Base-by-base conservation (phyloP, 1,140 invertebrate species). In the Platorchestia sp. region DNA sequence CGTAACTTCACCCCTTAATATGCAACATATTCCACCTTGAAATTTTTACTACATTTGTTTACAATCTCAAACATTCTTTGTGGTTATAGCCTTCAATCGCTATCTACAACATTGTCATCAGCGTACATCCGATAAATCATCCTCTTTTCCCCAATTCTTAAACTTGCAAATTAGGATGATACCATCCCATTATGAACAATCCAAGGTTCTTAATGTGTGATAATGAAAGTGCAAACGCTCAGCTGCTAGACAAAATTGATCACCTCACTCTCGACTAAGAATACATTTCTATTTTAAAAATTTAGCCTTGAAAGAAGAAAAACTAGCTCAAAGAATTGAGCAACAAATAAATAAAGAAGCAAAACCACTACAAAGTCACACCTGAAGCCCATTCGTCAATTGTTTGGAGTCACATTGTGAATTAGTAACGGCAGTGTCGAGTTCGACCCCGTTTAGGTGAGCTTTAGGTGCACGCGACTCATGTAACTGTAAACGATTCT, bases 401-500 rank as follows among this genome's bases (percentile, higher is more conserved):
- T 75, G 14, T 1, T 36, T 36, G 10, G 14, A 10, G 36, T 36
- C 27, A 36, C 59, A 51, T 51, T 51, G 47, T 19, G 19, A 10
- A 75, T 75, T 75, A 22, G 59, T 27, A 36, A 75, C 1, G 27
- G 59, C 7, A 36, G 59, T 75, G 59, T 75, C 59, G 59, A 75
- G 59, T 22, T 3, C 27, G 14, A 22, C 59, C 27, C 27, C 59
- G 59, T 36, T 36, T 22, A 75, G 59, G 1, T 75, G 59, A 75
- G 45, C 97, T 97, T 0, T 87, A 36, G 42, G n/a, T 0, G 42
- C 95, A 43, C 22, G 3, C 16, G 98, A 96, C 95, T 97, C 97
- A 97, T 98, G 97, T 96, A 97, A 97, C 97, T 97, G 97, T 96
- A 98, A 97, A 40, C 40, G 91, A 19, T 93, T 42, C 44, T 93